Evolutionary conservation across 2,113 vertebrate genomes (phyloP), one percentile per base, ranked within the genome.

Genomic region (Gymnogyps californianus): DNA sequence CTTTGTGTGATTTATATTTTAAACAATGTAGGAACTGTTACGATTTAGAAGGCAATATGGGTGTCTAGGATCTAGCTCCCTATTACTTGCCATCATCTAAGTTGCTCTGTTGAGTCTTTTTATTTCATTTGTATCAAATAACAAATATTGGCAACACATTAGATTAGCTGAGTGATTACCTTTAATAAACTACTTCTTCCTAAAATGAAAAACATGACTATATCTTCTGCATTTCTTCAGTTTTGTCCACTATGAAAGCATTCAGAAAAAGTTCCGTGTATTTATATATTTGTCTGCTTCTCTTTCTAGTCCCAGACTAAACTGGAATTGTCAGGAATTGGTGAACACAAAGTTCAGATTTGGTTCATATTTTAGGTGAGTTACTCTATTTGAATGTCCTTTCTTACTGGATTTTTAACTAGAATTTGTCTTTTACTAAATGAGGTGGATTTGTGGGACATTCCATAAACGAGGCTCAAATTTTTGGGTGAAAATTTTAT

Each of bases 41-140:
- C 3, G 40, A 61, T 91, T 93, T 62, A 87, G 70, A 54, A 83
- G 49, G 49, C 40, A 93, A 61, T 74, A 80, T 14, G 83, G 29
- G 16, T 65, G 40, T 44, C 81, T 82, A 78, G 89, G 82, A 94
- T 49, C 49, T 21, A 72, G 24, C 21, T 89, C 55, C 61, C 16
- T 76, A 15, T 40, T 87, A 34, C 47, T 92, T 87, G 22, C 49
- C 74, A 70, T 91, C 46, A 54, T 69, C 28, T 1, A 1, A 70
- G 32, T 77, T 65, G 32, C n/a, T 89, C 31, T 67, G 5, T 52
- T 7, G 16, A 82, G 31, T 15, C 4, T 89, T 92, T 84, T 87
- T 57, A 87, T 69, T 92, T 96, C 49, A 57, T 94, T 95, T 49
- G 22, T 92, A 75, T 95, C 52, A 78, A 94, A 62, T 88, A 77